phyloP scores from a whole-genome alignment of 2,888 invertebrate genomes.

The Tromatobia lineatoria region DNA sequence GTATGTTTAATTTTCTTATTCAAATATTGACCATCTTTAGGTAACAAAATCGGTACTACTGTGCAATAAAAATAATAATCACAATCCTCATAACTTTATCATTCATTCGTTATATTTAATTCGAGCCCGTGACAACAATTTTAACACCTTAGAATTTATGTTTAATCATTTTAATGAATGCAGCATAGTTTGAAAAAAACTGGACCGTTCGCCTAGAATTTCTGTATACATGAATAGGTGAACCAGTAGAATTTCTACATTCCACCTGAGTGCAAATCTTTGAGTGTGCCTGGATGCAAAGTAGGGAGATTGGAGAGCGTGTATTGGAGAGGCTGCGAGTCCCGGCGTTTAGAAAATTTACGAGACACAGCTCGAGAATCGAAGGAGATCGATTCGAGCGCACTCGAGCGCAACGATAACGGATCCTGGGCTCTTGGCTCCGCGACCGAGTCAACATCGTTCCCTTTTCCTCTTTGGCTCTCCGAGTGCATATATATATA shows the following conservation, averaged over 20 bases:
- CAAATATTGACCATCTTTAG: no score
- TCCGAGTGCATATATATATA: neutral
- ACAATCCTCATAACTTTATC: no score
- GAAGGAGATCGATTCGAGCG: constrained; percentile 64
- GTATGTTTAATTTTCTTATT: no score
- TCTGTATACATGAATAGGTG: neutral
- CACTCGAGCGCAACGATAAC: constrained; percentile 62
- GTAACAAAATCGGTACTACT: no score
- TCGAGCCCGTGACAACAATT: no score
- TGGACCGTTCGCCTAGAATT: constrained; percentile 28
- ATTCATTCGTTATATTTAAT: no score
- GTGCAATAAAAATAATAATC: no score
- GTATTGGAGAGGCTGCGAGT: constrained; percentile 10
- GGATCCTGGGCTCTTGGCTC: constrained; percentile 33
- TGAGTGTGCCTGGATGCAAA: constrained; percentile 36
- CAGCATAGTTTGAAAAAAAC: neutral
- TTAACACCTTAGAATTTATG: no score
- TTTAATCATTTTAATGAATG: neutral
- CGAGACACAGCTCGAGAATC: constrained; percentile 61
- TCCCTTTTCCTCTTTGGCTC: constrained; percentile 20
- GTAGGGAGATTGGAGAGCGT: constrained; percentile 43
- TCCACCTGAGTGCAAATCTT: constrained; percentile 27
- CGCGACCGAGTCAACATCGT: constrained; percentile 13
- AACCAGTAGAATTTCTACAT: constrained; percentile 30
- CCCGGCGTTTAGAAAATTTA: constrained; percentile 57